Conservation (phyloP, 2,113 vertebrate species). For the Harpagus bidentatus region DNA sequence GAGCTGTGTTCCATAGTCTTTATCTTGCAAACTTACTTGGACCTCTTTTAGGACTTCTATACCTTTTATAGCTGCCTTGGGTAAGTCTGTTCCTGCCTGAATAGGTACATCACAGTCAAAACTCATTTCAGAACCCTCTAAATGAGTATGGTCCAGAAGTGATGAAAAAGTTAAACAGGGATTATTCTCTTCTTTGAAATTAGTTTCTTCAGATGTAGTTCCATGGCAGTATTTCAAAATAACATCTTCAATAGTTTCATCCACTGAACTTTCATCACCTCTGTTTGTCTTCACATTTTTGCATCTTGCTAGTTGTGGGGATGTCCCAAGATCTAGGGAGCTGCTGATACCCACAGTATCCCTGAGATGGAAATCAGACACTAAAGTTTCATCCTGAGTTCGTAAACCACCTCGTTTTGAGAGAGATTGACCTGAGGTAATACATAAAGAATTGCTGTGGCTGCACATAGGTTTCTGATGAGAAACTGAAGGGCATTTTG, state of each 20-base stretch:
- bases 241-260: conserved; percentile 78
- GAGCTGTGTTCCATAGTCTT: conserved; percentile 75
- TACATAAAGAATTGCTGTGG: conserved; percentile 47
- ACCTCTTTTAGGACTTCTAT: conserved; percentile 73
- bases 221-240: conserved; percentile 77
- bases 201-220: background rate
- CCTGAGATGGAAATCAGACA: conserved; percentile 64
- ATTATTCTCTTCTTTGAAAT: conserved; percentile 67
- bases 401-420: conserved; percentile 59
- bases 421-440: conserved; percentile 71
- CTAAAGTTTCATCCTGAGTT: conserved; percentile 65
- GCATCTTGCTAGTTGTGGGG: conserved; percentile 32
- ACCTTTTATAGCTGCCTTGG: conserved; percentile 61
- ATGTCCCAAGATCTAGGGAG: conserved; percentile 13
- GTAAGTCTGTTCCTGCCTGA: conserved; percentile 55
- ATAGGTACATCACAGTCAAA: conserved; percentile 81
- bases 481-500: conserved; percentile 19
- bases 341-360: conserved; percentile 40
- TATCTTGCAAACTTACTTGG: conserved; percentile 77
- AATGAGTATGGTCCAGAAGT: conserved; percentile 23
- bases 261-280: conserved; percentile 26
- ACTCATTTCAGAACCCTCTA: conserved; percentile 74
- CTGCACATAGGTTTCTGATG: conserved; percentile 16
- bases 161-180: conserved; percentile 52
- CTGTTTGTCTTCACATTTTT: background rate